phyloP scores from a whole-genome alignment of 2,113 vertebrate species.

The Himantopus leucocephalus region DNA sequence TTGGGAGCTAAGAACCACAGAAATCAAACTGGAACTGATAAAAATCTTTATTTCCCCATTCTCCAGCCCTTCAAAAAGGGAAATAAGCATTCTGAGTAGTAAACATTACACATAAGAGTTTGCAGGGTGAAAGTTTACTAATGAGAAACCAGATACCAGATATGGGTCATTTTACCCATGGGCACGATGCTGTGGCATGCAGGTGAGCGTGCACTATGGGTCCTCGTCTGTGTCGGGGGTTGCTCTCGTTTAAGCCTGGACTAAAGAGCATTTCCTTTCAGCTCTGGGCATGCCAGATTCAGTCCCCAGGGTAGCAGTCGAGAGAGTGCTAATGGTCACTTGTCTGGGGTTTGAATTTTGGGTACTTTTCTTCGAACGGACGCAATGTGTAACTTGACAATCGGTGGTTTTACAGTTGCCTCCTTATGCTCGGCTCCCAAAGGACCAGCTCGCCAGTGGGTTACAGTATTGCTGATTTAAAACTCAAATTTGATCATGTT shows the following conservation, averaged over 20 bases:
- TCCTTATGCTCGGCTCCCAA: not conserved
- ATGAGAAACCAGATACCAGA: not conserved
- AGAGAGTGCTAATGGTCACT: not conserved
- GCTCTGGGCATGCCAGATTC: not conserved
- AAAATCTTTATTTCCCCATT: not conserved
- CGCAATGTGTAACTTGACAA: rapidly evolving
- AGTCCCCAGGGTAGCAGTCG: not conserved
- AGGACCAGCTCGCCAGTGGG: not conserved
- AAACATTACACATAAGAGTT: not conserved
- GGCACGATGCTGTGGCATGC: not conserved
- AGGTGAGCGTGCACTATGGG: not conserved
- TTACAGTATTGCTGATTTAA: not conserved
- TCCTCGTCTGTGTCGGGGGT: not conserved
- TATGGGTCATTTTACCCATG: not conserved
- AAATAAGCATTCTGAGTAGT: not conserved
- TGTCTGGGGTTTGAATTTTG: not conserved
- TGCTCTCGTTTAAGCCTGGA: not conserved
- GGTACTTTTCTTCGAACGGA: not conserved
- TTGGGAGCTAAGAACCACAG: not conserved
- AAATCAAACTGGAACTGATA: not conserved
- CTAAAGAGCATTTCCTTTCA: not conserved
- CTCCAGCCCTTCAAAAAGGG: not conserved
- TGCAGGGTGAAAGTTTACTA: not conserved
- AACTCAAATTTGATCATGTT: not conserved
- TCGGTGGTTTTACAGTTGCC: not conserved